phyloP scores from a whole-genome alignment of 2,797 vertebrate genomes.

The Darevskia nairensis region DNA sequence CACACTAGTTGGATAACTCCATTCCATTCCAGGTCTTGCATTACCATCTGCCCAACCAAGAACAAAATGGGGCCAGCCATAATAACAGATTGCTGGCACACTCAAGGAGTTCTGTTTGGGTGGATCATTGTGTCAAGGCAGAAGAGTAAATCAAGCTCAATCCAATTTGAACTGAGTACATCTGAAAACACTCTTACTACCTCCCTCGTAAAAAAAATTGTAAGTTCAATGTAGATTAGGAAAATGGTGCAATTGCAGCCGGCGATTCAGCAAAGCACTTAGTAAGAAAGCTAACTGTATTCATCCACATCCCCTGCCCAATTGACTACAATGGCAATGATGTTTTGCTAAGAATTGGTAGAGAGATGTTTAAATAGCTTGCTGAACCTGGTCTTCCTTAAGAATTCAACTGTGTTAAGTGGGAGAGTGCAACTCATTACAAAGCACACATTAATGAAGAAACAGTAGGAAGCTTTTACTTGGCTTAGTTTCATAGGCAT shows the following conservation, averaged over 20 bases:
- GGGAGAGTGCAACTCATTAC: slow-evolving; percentile 28
- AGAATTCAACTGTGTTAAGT: not conserved
- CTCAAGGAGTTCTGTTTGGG: not conserved
- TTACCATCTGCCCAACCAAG: not conserved
- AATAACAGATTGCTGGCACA: not conserved
- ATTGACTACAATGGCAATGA: slow-evolving; percentile 9
- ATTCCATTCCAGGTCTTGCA: slow-evolving; percentile 9
- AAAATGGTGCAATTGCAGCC: not conserved
- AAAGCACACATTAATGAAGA: slow-evolving; percentile 34
- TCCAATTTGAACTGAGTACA: not conserved
- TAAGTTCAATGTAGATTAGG: slow-evolving; percentile 5
- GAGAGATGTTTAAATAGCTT: slow-evolving; percentile 7
- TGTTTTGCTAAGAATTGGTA: not conserved
- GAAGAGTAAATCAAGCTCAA: not conserved
- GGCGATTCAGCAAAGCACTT: slow-evolving; percentile 28
- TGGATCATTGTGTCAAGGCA: not conserved
- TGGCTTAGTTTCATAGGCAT: slow-evolving; percentile 29
- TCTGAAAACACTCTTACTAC: not conserved
- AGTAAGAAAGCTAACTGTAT: slow-evolving; percentile 42
- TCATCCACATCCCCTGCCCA: not conserved
- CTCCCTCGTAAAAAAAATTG: not conserved
- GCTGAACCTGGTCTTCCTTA: slow-evolving; percentile 18
- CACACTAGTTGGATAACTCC: not conserved
- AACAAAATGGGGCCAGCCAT: not conserved
- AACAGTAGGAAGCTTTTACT: slow-evolving; percentile 30